A percentile compares a stretch with the other conserved stretches of the same genome.
Conservation (phyloP, 2,888 invertebrate genomes). For the Polydrusus tereticollis region DNA sequence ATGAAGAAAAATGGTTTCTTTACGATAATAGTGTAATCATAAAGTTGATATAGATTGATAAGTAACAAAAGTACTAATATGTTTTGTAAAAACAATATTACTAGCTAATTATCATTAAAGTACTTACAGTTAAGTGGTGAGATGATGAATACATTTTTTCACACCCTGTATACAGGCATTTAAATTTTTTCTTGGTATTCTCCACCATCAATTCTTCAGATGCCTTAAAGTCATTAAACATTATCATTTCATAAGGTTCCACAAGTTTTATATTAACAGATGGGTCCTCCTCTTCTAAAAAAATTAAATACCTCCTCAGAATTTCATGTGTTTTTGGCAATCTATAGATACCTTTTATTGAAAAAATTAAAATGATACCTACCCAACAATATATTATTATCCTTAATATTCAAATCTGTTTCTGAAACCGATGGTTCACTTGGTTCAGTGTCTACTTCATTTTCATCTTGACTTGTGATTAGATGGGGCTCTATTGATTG, state of each 20-base stretch:
- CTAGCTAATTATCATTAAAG: not conserved
- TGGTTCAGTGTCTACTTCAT: conserved; percentile 54
- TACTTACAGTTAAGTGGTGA: conserved; percentile 69
- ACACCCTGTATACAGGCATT: conserved; percentile 68
- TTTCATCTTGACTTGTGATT: conserved; percentile 53
- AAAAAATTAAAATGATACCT: too few relatives aligned
- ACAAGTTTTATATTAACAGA: conserved; percentile 27
- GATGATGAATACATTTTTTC: conserved; percentile 68
- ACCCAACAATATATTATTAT: conserved; percentile 37
- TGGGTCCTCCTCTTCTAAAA: conserved; percentile 1
- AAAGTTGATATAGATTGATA: too few relatives aligned
- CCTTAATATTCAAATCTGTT: too few relatives aligned
- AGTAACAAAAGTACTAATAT: too few relatives aligned
- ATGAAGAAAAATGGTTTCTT: too few relatives aligned
- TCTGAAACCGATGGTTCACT: conserved; percentile 39
- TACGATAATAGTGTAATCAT: too few relatives aligned
- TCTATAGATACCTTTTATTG: too few relatives aligned
- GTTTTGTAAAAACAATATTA: not conserved
- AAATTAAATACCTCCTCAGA: not conserved
- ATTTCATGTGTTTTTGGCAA: not conserved
- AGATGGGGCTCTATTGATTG: conserved; percentile 50
- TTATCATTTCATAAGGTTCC: conserved; percentile 44
- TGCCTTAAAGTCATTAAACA: conserved; percentile 36
- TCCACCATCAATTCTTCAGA: conserved; percentile 30
- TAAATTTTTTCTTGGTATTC: conserved; percentile 62